Evolutionary conservation across 2,113 vertebrate genomes (phyloP).

Genomic region (Origma solitaria): DNA sequence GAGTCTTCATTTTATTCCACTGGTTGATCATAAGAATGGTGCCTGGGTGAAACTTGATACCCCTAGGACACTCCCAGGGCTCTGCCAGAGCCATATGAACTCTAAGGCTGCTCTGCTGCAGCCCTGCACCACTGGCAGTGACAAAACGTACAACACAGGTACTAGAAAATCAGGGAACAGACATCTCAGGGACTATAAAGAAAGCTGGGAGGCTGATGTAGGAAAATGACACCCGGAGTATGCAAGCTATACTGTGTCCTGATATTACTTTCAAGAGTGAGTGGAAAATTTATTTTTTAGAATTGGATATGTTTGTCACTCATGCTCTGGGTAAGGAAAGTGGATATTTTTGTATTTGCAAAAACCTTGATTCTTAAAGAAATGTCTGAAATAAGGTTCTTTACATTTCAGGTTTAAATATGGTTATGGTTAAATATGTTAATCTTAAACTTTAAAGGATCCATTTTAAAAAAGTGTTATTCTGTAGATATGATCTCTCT

Average conservation of each 20-base stretch:
- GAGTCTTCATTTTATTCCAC: neutral
- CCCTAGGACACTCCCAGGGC: neutral
- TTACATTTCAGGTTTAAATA: neutral
- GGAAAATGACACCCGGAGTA: neutral
- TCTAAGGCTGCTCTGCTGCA: neutral
- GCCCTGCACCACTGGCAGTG: neutral
- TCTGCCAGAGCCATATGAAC: neutral
- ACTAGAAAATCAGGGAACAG: neutral
- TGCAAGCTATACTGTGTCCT: neutral
- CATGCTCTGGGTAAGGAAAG: neutral
- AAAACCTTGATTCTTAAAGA: neutral
- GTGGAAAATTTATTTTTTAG: neutral
- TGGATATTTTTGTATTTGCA: neutral
- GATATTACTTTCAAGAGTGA: neutral
- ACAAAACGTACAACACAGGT: neutral
- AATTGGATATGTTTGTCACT: neutral
- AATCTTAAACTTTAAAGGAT: neutral
- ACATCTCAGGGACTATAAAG: neutral
- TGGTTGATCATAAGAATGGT: neutral
- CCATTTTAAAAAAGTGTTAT: neutral
- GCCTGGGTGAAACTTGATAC: neutral
- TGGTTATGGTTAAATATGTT: neutral
- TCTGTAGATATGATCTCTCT: neutral
- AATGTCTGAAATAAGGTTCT: neutral
- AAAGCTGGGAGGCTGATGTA: neutral